phyloP scores from a whole-genome alignment of 2,113 vertebrate species.

The Atherinomorus stipes region DNA sequence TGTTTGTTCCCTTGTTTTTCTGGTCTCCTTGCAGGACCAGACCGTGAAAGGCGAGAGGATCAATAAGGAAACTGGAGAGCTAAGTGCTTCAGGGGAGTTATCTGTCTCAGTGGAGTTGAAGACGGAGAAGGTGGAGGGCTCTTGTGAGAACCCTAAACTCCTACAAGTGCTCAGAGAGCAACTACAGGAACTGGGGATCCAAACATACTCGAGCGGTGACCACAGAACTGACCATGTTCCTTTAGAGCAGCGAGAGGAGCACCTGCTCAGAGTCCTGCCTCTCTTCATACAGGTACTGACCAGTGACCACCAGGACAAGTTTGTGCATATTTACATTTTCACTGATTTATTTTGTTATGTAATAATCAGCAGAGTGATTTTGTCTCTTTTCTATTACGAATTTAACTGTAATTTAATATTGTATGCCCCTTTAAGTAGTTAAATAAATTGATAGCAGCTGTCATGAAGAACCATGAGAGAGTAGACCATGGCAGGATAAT shows the following conservation, averaged over 20 bases:
- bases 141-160: slow-evolving; percentile 36
- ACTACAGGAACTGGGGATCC: slow-evolving; percentile 63
- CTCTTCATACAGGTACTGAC: slow-evolving; percentile 80
- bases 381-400: not conserved
- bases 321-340: not conserved
- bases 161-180: slow-evolving; percentile 64
- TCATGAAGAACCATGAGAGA: not conserved
- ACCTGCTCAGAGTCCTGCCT: slow-evolving; percentile 66
- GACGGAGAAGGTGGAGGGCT: slow-evolving; percentile 41
- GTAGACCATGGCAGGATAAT: not conserved
- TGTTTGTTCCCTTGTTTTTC: not conserved
- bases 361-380: not conserved
- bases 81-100: slow-evolving; percentile 79
- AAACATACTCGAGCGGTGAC: slow-evolving; percentile 10
- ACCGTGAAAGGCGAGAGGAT: slow-evolving; percentile 70
- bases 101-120: slow-evolving; percentile 61
- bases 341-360: not conserved
- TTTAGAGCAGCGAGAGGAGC: slow-evolving; percentile 49
- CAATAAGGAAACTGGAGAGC: slow-evolving; percentile 80
- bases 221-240: slow-evolving; percentile 22
- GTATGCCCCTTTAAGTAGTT: not conserved
- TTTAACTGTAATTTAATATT: too few relatives aligned
- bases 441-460: not conserved
- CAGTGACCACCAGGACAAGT: slow-evolving; percentile 1
- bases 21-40: slow-evolving; percentile 36